Base-by-base conservation (phyloP, 2,888 invertebrate genomes). In the Rambutsinella grinnellia region DNA sequence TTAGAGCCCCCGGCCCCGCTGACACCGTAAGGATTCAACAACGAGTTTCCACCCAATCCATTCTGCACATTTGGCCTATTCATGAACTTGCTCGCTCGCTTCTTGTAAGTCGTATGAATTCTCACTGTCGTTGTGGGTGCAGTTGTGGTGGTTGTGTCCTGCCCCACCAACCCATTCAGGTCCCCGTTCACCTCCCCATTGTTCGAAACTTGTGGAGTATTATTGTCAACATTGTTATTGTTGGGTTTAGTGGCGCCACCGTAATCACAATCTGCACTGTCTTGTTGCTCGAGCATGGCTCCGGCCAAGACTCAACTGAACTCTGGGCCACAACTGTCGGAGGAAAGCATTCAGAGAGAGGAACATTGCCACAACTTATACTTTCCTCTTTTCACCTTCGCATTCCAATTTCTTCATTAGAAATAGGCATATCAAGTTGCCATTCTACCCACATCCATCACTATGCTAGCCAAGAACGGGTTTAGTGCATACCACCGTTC, bases 31-130 rank as follows among this genome's bases (percentile, higher is more conserved):
- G 57, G 68, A 21, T 58, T 49, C 58, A 72, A 46, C 15, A 67
- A 49, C 17, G 74, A 61, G 21, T 66, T 47, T 5, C 60, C 28
- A 6, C 63, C 77, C 1, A 81, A 71, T 49, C 80, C 82, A 63
- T 82, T 80, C 51, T 80, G 82, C 13, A 80, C 80, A 28, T 75
- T 79, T 0, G 81, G 80, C 53, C 79, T 21, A 61, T 75, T 81
- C 66, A 77, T 75, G 49, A 80, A 78, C 44, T 72, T 74, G 44
- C 28, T 54, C 28, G 74, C 74, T 19, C 74, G 66, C 27, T 74
- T 74, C 36, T 74, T 74, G 44, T 74, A 74, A 2, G 68, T 68
- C 66, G 66, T 66, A 10, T 57, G 65, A 62, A 63, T 63, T 57
- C 65, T 74, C 57, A 57, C 63, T 28, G 63, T 57, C n/a, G 74